Evolutionary conservation across 2,113 vertebrate genomes (phyloP).

Genomic region (Chaetodon trifascialis): DNA sequence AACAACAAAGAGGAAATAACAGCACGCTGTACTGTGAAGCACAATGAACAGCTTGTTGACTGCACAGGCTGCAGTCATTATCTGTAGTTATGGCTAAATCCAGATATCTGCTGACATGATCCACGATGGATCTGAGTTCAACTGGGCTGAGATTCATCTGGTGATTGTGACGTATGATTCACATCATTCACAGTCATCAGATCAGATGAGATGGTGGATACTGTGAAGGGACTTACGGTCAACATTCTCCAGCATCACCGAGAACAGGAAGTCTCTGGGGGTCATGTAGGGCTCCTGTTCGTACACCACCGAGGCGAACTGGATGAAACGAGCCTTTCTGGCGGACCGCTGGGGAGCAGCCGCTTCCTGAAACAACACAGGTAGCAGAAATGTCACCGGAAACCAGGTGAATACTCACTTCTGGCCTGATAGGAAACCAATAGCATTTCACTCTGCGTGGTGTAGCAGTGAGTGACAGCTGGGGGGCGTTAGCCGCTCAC

Average conservation of each 20-base stretch:
- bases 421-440: neutral
- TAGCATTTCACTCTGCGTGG: rapidly evolving
- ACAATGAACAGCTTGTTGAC: neutral
- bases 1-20: neutral
- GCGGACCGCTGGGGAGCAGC: slow-evolving; percentile 48
- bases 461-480: neutral
- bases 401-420: rapidly evolving
- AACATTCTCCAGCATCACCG: slow-evolving; percentile 92
- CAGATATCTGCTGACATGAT: neutral
- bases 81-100: neutral
- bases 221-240: slow-evolving; percentile 86
- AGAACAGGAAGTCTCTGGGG: slow-evolving; percentile 95
- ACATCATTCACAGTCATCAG: neutral
- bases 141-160: no score
- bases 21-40: neutral
- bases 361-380: slow-evolving; percentile 46
- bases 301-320: slow-evolving; percentile 91
- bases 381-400: no score
- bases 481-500: slow-evolving; percentile 1
- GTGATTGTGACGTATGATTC: neutral
- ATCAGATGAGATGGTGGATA: neutral
- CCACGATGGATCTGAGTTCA: no score
- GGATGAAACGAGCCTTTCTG: slow-evolving; percentile 86
- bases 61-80: neutral
- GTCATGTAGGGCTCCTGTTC: slow-evolving; percentile 95